Evolutionary conservation across 2,797 vertebrate species (phyloP), one percentile per base, ranked within the genome.

Genomic region (Sebastes matsubarae): DNA sequence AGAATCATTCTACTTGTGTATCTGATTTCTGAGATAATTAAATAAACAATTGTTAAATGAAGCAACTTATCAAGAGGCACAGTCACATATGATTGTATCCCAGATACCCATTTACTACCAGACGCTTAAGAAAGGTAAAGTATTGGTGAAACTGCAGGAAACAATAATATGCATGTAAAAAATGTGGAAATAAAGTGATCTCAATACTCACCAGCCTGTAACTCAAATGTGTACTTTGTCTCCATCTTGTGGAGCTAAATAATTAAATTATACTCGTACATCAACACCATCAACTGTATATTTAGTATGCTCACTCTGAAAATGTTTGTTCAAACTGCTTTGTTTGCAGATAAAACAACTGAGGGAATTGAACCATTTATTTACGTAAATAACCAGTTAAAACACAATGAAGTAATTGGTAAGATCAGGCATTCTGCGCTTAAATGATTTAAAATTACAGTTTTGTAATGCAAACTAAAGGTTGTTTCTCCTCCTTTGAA

Each of bases 91-190:
- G 46, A 52, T 20, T 50, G 46, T 50, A 0, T 52, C 6, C 46
- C 5, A 42, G 38, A 42, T 42, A 42, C 0, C 18, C 18, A n/a
- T 52, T 52, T 52, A 24, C 54, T 24, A 55, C 3, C 22, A 55
- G 6, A 55, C 0, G 0, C 54, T 55, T 22, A 12, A 55, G n/a
- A 24, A 24, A 55, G n/a, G 11, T 24, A 55, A 24, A 0, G n/a
- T 13, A 12, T 55, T 24, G 22, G 1, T 55, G n/a, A 13, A 55
- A 55, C 20, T 22, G 14, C 54, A 55, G 54, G n/a, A 57, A 57
- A 57, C 55, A 57, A 25, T 57, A 57, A 57, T 57, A 25, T 8
- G 6, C 6, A 13, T 25, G 8, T 55, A 24, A 42, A 6, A 57
- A 25, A 24, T 25, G 12, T 24, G 22, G 10, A 24, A 57, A 24